A percentile compares a stretch with the other conserved stretches of the same genome.
These are phyloP conservation scores for Calephelis nemesis DNA, from an alignment of 1,140 invertebrate genomes.

Conservation along the genomic window DNA sequence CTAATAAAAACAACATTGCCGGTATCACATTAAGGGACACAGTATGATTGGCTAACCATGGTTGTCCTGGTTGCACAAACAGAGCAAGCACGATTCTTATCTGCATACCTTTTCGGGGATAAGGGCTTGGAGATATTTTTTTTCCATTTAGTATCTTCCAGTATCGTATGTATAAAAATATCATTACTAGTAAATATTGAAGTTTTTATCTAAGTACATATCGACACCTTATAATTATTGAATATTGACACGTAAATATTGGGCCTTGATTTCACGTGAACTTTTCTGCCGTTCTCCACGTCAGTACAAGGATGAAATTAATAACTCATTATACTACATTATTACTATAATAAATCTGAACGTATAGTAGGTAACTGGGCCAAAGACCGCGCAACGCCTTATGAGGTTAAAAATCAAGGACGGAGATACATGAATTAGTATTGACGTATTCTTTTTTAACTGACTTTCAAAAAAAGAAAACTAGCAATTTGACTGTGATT, in stretches of 20 bases:
- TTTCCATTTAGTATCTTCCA: too few species aligned
- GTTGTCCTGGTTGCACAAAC: too few species aligned
- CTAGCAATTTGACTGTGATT: too few species aligned
- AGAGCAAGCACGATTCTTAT: too few species aligned
- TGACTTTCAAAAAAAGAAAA: too few species aligned
- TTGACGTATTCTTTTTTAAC: too few species aligned
- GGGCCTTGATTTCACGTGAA: slow-evolving; percentile 4
- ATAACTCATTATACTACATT: slow-evolving; percentile 6
- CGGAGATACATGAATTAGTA: slow-evolving; percentile 11
- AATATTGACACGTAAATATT: too few species aligned
- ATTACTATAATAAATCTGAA: background rate
- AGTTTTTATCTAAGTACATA: background rate
- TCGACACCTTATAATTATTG: background rate
- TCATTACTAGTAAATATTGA: background rate
- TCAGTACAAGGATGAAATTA: slow-evolving; percentile 6
- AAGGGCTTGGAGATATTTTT: too few species aligned
- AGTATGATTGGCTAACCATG: too few species aligned
- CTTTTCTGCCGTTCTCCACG: slow-evolving; percentile 13
- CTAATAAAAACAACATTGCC: too few species aligned
- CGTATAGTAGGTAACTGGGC: slow-evolving; percentile 35
- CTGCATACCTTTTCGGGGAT: too few species aligned
- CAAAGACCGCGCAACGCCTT: slow-evolving; percentile 42
- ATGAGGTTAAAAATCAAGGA: slow-evolving; percentile 53
- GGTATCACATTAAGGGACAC: too few species aligned
- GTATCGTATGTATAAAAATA: background rate